Base-by-base conservation (phyloP, 2,113 vertebrate genomes). In the Speoplatyrhinus poulsoni region DNA sequence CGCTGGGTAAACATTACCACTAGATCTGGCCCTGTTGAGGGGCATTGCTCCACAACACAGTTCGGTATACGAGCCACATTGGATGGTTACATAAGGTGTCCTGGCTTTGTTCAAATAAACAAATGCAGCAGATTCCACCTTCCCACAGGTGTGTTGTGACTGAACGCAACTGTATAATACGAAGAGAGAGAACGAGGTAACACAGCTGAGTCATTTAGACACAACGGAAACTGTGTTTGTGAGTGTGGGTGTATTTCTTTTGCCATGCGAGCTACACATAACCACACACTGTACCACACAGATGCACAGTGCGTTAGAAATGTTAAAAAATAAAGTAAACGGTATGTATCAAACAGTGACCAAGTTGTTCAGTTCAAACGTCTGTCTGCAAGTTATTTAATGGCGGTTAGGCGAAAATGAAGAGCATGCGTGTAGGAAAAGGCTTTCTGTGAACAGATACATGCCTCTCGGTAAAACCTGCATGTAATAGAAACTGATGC, bases 371-470 rank as follows among this genome's bases (percentile, higher is more conserved):
- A 9, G 69, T 74, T 81, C 63, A 46, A 82, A 79, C 67, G 74
- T 78, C 69, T 36, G 77, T 13, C 87, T 87, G 83, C 57, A 66
- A 73, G 67, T 72, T 77, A 84, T 89, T 85, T 85, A 50, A 67
- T n/a, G 15, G 85, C 0, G 56, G 78, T 79, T 77, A 46, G 69
- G 48, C 67, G 13, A 15, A 70, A 82, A 87, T 63, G 77, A 86
- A 72, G 65, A 84, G 70, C 77, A 85, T 82, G 67, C 58, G 60
- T 13, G 62, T 9, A 36, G 70, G 69, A 60, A 58, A 62, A 16
- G 1, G 66, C 50, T 68, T 66, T 73, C 62, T 9, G 12, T 1
- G 72, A 79, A 67, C 85, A 87, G 84, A 80, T 88, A 83, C 78
- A 82, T 85, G 87, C 63, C 68, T 85, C 75, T 53, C 48, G 46